Conservation (phyloP, 2,113 vertebrate species). For the Microtus montanus region DNA sequence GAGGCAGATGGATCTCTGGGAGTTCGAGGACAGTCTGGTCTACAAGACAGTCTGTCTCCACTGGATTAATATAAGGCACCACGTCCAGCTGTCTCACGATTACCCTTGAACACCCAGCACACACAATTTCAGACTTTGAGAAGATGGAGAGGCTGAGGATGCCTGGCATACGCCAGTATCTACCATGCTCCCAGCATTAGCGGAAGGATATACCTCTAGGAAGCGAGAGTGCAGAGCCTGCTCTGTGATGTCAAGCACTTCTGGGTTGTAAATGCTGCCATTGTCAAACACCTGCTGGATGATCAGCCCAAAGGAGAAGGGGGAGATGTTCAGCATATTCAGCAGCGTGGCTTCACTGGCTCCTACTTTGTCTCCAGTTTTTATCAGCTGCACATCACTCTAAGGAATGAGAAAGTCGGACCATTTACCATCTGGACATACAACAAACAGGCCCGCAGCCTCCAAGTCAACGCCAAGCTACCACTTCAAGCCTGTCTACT, state of each 20-base stretch:
- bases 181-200: accelerated
- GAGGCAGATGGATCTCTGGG: no score
- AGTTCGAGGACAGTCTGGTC: neutral
- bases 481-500: slow-evolving; percentile 69
- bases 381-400: slow-evolving; percentile 97
- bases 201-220: slow-evolving; percentile 88
- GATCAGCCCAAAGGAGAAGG: slow-evolving; percentile 79
- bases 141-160: no score
- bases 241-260: slow-evolving; percentile 99
- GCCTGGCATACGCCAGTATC: no score
- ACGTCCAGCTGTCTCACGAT: no score
- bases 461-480: neutral
- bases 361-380: slow-evolving; percentile 96
- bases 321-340: slow-evolving; percentile 99
- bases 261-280: slow-evolving; percentile 97
- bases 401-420: slow-evolving; percentile 55
- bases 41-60: neutral
- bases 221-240: slow-evolving; percentile 93
- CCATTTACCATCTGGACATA: neutral
- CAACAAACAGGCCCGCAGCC: neutral
- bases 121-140: neutral
- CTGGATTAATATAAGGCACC: neutral
- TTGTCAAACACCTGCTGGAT: slow-evolving; percentile 99
- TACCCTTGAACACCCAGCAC: neutral
- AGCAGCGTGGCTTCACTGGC: slow-evolving; percentile 98